phyloP scores from a whole-genome alignment of 1,140 invertebrate genomes.

The Pectinophora gossypiella region DNA sequence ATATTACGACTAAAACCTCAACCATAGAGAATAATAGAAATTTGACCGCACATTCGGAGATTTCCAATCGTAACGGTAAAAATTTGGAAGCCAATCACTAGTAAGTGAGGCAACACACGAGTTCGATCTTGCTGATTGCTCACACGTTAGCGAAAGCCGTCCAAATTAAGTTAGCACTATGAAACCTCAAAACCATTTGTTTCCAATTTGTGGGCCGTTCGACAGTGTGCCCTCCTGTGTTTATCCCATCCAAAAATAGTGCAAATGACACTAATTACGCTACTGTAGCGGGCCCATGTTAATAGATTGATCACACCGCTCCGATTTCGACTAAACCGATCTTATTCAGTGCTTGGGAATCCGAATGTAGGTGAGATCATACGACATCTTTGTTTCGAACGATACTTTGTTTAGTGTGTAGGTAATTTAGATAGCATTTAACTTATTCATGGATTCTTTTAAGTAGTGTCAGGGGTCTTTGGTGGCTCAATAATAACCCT shows the following conservation, averaged over 20 bases:
- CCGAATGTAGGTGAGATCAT: not conserved
- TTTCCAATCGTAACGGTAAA: constrained; percentile 30
- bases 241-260: constrained; percentile 69
- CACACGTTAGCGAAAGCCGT: constrained; percentile 67
- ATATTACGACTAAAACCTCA: not conserved
- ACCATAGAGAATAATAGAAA: not conserved
- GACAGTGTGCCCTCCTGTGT: constrained; percentile 62
- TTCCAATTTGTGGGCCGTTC: constrained; percentile 59
- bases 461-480: too few species aligned
- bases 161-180: constrained; percentile 69
- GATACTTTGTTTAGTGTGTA: too few species aligned
- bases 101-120: constrained; percentile 21
- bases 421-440: too few species aligned
- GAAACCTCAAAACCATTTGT: constrained; percentile 54
- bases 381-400: too few species aligned
- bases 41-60: not conserved
- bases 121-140: constrained; percentile 41
- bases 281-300: constrained; percentile 48
- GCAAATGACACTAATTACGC: constrained; percentile 68
- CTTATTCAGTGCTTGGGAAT: constrained; percentile 5
- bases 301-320: constrained; percentile 57
- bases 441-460: too few species aligned
- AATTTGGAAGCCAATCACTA: constrained; percentile 20
- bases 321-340: constrained; percentile 37
- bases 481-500: too few species aligned